Evolutionary conservation across 2,113 vertebrate genomes (phyloP).

Genomic region (Thalassarche chlororhynchos): DNA sequence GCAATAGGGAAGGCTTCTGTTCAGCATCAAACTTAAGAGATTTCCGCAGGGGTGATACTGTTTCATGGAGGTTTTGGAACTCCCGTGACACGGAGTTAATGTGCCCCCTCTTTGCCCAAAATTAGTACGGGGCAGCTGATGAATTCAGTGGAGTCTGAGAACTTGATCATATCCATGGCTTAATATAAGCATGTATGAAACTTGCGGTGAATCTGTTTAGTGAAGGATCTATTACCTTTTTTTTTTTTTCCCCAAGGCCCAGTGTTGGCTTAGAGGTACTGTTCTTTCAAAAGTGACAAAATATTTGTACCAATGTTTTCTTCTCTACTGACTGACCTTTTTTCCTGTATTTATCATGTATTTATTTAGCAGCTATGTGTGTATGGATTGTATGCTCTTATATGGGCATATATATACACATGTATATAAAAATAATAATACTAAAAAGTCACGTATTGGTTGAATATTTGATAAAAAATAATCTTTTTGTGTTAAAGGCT

Average conservation of each 20-base stretch:
- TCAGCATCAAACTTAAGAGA: background rate
- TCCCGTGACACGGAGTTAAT: background rate
- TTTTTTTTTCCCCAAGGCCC: background rate
- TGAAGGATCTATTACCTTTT: background rate
- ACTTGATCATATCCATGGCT: background rate
- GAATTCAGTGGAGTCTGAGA: background rate
- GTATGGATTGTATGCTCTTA: background rate
- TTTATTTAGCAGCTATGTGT: background rate
- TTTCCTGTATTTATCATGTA: background rate
- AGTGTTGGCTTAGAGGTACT: background rate
- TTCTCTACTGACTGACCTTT: background rate
- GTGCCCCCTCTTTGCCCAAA: background rate
- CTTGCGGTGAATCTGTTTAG: background rate
- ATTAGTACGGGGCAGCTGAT: background rate
- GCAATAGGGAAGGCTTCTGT: background rate
- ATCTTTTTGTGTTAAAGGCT: background rate
- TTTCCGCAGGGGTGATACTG: background rate
- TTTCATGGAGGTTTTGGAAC: background rate
- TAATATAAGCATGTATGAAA: background rate
- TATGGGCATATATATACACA: fast-evolving
- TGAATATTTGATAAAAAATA: background rate
- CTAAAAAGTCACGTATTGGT: background rate
- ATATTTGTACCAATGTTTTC: background rate
- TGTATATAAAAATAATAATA: background rate
- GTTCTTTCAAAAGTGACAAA: background rate